These are phyloP conservation scores for Meda fulgida DNA, from an alignment of 2,797 vertebrate genomes.

Conservation along the genomic window DNA sequence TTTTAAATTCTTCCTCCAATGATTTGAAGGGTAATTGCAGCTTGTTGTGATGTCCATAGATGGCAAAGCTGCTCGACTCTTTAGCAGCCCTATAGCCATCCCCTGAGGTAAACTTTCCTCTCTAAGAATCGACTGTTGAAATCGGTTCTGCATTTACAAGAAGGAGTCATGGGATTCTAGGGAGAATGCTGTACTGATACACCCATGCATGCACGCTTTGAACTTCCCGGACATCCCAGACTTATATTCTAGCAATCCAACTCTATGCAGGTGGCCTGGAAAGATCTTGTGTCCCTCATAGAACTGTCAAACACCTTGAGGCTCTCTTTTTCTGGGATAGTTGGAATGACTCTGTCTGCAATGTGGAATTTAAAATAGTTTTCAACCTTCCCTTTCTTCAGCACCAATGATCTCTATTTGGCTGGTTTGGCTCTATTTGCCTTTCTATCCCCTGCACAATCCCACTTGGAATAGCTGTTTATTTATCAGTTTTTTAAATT, in stretches of 20 bases:
- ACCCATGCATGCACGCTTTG: neutral
- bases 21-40: too few species aligned
- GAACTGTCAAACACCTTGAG: neutral
- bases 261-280: neutral
- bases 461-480: neutral
- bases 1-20: too few species aligned
- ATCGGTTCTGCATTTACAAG: neutral
- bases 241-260: constrained; percentile 15
- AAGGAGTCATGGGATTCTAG: neutral
- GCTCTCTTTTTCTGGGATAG: constrained; percentile 35
- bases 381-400: constrained; percentile 35
- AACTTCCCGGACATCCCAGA: constrained; percentile 15
- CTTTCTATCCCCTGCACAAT: neutral
- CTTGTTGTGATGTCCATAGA: too few species aligned
- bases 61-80: too few species aligned
- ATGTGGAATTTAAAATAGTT: constrained; percentile 19
- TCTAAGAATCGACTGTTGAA: neutral
- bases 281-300: neutral
- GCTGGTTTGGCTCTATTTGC: constrained; percentile 24
- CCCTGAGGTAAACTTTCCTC: too few species aligned
- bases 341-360: constrained; percentile 1
- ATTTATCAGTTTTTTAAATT: neutral
- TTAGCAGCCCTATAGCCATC: too few species aligned
- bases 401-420: constrained; percentile 36
- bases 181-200: neutral